phyloP scores from a whole-genome alignment of 2,888 invertebrate genomes.

The Candidula unifasciata region DNA sequence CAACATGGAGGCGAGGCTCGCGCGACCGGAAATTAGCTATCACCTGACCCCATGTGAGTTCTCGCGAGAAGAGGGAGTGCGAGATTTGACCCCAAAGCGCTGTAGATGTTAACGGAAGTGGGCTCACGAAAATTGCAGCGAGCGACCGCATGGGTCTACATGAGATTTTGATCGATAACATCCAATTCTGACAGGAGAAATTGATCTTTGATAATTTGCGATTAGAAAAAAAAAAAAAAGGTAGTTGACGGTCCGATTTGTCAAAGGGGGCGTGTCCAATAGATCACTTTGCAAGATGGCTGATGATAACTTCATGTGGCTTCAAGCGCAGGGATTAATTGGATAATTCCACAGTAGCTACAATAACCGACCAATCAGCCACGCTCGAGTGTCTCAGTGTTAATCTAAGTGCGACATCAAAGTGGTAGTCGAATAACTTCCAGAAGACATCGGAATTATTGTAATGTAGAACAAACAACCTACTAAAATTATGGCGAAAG shows the following conservation, averaged over 20 bases:
- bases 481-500: too few species aligned
- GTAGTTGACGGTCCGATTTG: slow-evolving; percentile 33
- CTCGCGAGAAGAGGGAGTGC: slow-evolving; percentile 51
- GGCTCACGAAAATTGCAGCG: slow-evolving; percentile 51
- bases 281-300: slow-evolving; percentile 40
- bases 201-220: slow-evolving; percentile 39
- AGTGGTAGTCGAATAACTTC: neutral
- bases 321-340: slow-evolving; percentile 16
- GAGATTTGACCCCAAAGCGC: slow-evolving; percentile 49
- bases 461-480: neutral
- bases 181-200: slow-evolving; percentile 1
- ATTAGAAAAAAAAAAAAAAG: slow-evolving; percentile 32
- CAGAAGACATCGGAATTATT: neutral
- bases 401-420: slow-evolving; percentile 24
- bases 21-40: slow-evolving; percentile 53
- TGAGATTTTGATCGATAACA: slow-evolving; percentile 31
- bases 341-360: slow-evolving; percentile 30
- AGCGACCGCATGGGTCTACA: slow-evolving; percentile 35
- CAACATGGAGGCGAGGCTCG: slow-evolving; percentile 40
- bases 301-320: slow-evolving; percentile 26
- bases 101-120: slow-evolving; percentile 51
- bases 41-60: slow-evolving; percentile 52
- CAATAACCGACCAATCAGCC: slow-evolving; percentile 24
- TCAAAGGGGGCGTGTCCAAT: slow-evolving; percentile 44
- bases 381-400: neutral